Base-by-base conservation (phyloP, 2,888 invertebrate species). In the Sturmia bella region DNA sequence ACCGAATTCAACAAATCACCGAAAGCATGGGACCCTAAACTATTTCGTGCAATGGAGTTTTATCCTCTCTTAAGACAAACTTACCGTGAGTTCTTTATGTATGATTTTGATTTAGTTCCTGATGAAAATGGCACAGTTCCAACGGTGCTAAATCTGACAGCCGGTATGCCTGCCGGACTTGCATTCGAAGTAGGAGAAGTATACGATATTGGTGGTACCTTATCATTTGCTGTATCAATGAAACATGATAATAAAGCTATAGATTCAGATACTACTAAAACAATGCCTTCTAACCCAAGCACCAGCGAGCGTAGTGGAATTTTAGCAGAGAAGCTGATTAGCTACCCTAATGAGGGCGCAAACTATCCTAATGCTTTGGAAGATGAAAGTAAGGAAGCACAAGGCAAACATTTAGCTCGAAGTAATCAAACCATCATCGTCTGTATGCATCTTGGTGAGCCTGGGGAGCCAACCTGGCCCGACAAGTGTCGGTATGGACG, bases 201-300 rank as follows among this genome's bases (percentile, higher is more conserved):
- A 24, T 92, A 93, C 75, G 97, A 97, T 87, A 94, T 95, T 39
- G 97, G 97, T 0, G 97, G 97, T 0, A 96, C 95, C 2, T 88
- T 97, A 19, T 93, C 94, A 0, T 92, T 96, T 84, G 94, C 95
- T 64, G 91, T 95, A 0, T 95, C 94, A 66, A 92, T 96, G 87
- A 92, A 94, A 85, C 93, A 93, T 89, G 93, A 92, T 2, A 84
- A 86, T 1, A 88, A 87, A 48, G 85, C 85, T 7, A 83, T 84
- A 15, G 85, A 37, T n/a, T 85, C 85, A n/a, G 52, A 73, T 15
- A 11, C 50, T 2, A 50, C 87, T 0, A 88, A 87, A 54, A 61
- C 85, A 7, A 84, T 84, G 17, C 86, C 86, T 5, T 83, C 85
- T 0, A 78, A 84, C 7, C 73, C 77, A 0, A 24, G 87, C 2